Base-by-base conservation (phyloP, 2,888 invertebrate genomes). In the Loripinus fragilis region DNA sequence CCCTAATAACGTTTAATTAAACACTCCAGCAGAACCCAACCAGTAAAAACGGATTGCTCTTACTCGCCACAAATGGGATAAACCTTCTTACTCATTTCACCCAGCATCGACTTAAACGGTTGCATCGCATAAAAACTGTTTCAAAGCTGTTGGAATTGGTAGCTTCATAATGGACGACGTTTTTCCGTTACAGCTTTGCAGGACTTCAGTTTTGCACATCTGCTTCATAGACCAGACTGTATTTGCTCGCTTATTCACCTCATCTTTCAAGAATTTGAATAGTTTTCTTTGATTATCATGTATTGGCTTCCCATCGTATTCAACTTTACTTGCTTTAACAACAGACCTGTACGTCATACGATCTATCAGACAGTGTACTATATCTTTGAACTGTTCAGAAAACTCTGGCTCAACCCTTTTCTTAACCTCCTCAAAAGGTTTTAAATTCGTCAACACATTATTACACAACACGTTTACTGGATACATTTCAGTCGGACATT, bases 71-170 rank as follows among this genome's bases (percentile, higher is more conserved):
- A n/a, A n/a, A n/a, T n/a, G n/a, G n/a, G n/a, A n/a, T n/a, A n/a
- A n/a, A n/a, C n/a, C n/a, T n/a, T n/a, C n/a, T n/a, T n/a, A n/a
- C n/a, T n/a, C n/a, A n/a, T n/a, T 38, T 38, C 12, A 38, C 12
- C 12, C 38, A 38, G 12, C 38, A 38, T 38, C 38, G 25, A 60
- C 17, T 60, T 60, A 17, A 5, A 60, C 17, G 5, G 30, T 20
- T 17, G 60, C 5, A 15, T 33, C 60, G 23, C 28, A 33, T 17
- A 88, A 71, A 45, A 75, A 80, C 33, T 78, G 81, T 70, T 81
- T 86, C 42, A 89, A 28, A 5, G 81, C 64, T 28, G 45, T 76
- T 17, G 90, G 89, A 15, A 89, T 60, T 0, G 89, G 87, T 10
- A 90, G 71, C 28, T 80, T 70, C 7, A 85, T 78, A 7, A 89